Evolutionary conservation across 2,888 invertebrate species (phyloP), one percentile per base, ranked within the genome.

Genomic region (Drosophila maculinotata): DNA sequence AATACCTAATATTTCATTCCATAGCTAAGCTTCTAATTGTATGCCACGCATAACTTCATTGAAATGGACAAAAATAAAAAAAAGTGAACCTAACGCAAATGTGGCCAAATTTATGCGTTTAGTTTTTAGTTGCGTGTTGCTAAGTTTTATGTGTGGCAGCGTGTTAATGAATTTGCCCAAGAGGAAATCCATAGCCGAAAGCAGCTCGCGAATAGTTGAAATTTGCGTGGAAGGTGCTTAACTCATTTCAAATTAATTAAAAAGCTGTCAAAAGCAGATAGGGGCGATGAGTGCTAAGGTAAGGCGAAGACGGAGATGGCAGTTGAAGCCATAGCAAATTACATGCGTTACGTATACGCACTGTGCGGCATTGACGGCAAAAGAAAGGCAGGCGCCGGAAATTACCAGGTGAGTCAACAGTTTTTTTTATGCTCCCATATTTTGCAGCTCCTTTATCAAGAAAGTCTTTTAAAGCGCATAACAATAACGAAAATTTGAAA

Each of bases 401-500:
- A 80, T 80, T 85, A 69, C 79, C 82, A 79, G 86, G 80, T 81
- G 86, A 82, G 62, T 79, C 77, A 73, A 85, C 76, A 73, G 63
- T 79, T 85, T 72, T 35, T 51, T 68, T 69, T 63, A 39, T 12
- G 26, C 53, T 45, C 48, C 36, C 57, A 39, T 45, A 54, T 78
- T 63, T 65, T 49, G 56, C 63, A 59, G 51, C 51, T 52, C 51
- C 65, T 60, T 67, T 72, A 77, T 74, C 74, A 69, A 65, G 80
- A 72, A 83, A 83, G 83, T 81, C 84, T 86, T 83, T 86, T 77
- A 70, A 83, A 83, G 66, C 72, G 78, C 67, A 86, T 78, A 82
- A 82, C 81, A 81, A 81, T 81, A 81, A 85, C 83, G 79, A 82
- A 81, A 76, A 82, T 86, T 83, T 79, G 70, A 85, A 86, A 83